A percentile compares a stretch with the other conserved stretches of the same genome.
Conservation (phyloP, 53 echinoderm and acorn worm genomes). For the Pentamera pediparva region DNA sequence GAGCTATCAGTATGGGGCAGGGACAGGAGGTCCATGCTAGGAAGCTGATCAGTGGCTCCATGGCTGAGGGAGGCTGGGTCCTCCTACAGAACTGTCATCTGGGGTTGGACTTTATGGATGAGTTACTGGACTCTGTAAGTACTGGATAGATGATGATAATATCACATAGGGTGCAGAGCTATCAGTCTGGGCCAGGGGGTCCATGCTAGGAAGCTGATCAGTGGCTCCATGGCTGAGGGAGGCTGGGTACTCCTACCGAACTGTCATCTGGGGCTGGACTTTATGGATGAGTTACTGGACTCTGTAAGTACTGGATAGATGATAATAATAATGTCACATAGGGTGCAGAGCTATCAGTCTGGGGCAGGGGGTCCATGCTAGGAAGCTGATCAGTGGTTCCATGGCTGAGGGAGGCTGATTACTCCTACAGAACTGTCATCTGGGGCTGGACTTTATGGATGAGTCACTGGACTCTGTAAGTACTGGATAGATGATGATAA, state of each 20-base stretch:
- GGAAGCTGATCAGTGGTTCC: constrained; percentile 66
- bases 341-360: constrained; percentile 97
- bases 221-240: constrained; percentile 77
- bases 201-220: constrained; percentile 75
- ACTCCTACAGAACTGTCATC: constrained; percentile 97
- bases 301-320: constrained; percentile 56
- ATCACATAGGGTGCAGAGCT: constrained; percentile 86
- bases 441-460: constrained; percentile 53
- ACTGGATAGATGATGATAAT: too few relatives aligned
- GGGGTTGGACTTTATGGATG: constrained; percentile 89
- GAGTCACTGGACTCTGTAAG: constrained; percentile 68
- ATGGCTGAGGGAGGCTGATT: constrained; percentile 95
- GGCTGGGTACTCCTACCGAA: constrained; percentile 97
- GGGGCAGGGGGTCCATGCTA: constrained; percentile 95
- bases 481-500: too few relatives aligned
- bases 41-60: constrained; percentile 61
- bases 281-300: constrained; percentile 94
- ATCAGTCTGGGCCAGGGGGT: constrained; percentile 99
- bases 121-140: constrained; percentile 84
- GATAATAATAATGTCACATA: too few relatives aligned
- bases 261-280: constrained; percentile 96
- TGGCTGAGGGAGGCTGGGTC: constrained; percentile 92
- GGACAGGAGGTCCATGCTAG: constrained; percentile 91
- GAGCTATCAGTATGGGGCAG: constrained; percentile 96
- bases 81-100: constrained; percentile 97